These are phyloP conservation scores for Siderastrea radians DNA, from an alignment of 92 coral and sea anemone species.

Conservation along the genomic window DNA sequence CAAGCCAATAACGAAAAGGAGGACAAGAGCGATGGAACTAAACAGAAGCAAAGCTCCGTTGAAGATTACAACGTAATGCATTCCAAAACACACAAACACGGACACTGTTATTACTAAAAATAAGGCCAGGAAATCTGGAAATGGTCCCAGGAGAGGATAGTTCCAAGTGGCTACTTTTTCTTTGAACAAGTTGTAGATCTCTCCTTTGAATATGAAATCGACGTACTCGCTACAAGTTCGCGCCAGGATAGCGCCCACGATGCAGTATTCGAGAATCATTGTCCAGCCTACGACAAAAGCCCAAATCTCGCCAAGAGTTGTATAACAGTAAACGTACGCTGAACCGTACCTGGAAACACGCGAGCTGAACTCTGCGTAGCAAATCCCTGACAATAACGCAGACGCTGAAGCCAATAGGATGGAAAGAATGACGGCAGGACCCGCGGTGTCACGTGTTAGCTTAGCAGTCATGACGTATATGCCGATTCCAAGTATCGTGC, in stretches of 20 bases:
- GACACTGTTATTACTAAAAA: constrained; percentile 15
- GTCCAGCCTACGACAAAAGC: constrained; percentile 80
- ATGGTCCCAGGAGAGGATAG: constrained; percentile 11
- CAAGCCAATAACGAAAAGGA: constrained; percentile 32
- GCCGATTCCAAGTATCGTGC: constrained; percentile 62
- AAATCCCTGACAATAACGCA: neutral
- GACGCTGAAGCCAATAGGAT: constrained; percentile 57
- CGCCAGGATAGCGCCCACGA: constrained; percentile 52
- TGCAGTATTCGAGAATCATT: constrained; percentile 42
- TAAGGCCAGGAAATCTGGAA: constrained; percentile 55
- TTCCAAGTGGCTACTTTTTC: constrained; percentile 14
- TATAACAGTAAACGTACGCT: constrained; percentile 67
- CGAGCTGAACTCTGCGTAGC: constrained; percentile 80
- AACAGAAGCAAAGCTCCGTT: constrained; percentile 10
- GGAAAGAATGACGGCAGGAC: constrained; percentile 66
- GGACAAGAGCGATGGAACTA: neutral
- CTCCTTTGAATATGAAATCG: constrained; percentile 42
- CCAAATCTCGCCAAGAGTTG: constrained; percentile 77
- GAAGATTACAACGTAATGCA: constrained; percentile 18
- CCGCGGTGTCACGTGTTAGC: constrained; percentile 54
- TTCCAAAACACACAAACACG: constrained; percentile 27
- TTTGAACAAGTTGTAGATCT: constrained; percentile 7
- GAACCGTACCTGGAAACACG: constrained; percentile 75
- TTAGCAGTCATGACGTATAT: constrained; percentile 68
- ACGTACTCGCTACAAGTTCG: constrained; percentile 72